Base-by-base conservation (phyloP, 2,888 invertebrate species). In the Pseudococcus viburni region DNA sequence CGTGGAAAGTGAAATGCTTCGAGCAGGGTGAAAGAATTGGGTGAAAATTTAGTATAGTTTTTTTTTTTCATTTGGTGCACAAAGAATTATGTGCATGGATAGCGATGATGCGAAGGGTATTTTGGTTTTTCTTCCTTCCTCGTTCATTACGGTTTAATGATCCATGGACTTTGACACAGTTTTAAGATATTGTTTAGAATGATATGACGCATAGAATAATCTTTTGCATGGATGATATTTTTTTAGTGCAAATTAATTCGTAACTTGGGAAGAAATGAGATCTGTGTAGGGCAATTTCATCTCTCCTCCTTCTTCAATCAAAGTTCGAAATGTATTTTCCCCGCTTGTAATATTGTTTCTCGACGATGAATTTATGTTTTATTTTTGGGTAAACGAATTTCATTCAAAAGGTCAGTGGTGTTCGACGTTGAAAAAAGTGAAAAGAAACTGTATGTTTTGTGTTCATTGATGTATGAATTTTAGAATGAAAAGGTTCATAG, bases 121-220 rank as follows among this genome's bases (percentile, higher is more conserved):
- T 64, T 64, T 64, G 22, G 64, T 64, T 64, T 64, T 59, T 59
- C 22, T 22, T 64, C 9, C 22, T 64, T 64, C 64, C 22, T 64
- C 64, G 22, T 64, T 64, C 64, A 64, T 64, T 64, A 64, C 22
- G 19, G 64, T 64, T 64, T 64, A 64, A 64, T 64, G 64, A 64
- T 19, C 64, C 64, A 64, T 64, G 22, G 22, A 64, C 64, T 64
- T 64, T 64, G 64, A 64, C 64, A 64, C 64, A 64, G 64, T 64
- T 64, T 64, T 22, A 22, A 64, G n/a, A 64, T 22, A 22, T 7
- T 7, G 64, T 22, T 3, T 42, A 42, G 0, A 42, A 42, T 42
- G 42, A 42, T 8, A 42, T 9, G 42, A 9, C 9, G 9, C 42
- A 64, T 12, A 64, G 22, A 22, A 22, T 64, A 11, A 33, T 3